Evolutionary conservation across 2,113 vertebrate genomes (phyloP), one percentile per base, ranked within the genome.

Genomic region (Sylvilagus bachmani): DNA sequence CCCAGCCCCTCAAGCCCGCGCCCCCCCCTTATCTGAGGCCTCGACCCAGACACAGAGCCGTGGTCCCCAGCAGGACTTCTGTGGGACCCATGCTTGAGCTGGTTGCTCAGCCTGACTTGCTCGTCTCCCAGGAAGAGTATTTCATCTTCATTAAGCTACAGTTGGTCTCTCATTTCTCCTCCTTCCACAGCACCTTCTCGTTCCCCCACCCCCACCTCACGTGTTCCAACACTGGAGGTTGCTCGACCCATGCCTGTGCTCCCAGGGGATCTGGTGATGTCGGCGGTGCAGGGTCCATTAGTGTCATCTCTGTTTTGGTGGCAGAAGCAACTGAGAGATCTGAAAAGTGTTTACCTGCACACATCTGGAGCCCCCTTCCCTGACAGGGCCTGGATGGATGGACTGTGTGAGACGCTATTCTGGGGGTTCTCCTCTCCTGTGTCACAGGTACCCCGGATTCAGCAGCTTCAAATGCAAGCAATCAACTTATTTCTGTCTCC

Each of bases 161-260:
- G 1, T 12, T 33, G 2, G 4, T 1, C 21, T 29, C 16, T 9
- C 29, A 0, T 9, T 10, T 38, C 10, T 29, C 14, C 14, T 44
- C n/a, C n/a, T 21, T 10, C 29, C 21, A 24, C 64, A 71, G n/a
- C 1, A n/a, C 24, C 33, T 27, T 25, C 44, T 49, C 2, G 64
- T 38, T 38, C 38, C 38, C 38, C 38, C 22, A 58, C 61, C 4
- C n/a, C 1, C 55, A 38, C 19, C 69, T 44, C 22, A 10, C 2
- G 7, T 1, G 4, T 24, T 17, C 67, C 77, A n/a, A 12, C 25
- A 1, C 6, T 25, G 4, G 8, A 66, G 66, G 8, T n/a, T 0
- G 2, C 29, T 31, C 19, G 6, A 5, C 3, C 2, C 11, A 16
- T 33, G 5, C 24, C 2, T 3, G 1, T 5, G 24, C 0, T 16